Base-by-base conservation (phyloP, 2,113 vertebrate species). In the Chlamydotis undulata region DNA sequence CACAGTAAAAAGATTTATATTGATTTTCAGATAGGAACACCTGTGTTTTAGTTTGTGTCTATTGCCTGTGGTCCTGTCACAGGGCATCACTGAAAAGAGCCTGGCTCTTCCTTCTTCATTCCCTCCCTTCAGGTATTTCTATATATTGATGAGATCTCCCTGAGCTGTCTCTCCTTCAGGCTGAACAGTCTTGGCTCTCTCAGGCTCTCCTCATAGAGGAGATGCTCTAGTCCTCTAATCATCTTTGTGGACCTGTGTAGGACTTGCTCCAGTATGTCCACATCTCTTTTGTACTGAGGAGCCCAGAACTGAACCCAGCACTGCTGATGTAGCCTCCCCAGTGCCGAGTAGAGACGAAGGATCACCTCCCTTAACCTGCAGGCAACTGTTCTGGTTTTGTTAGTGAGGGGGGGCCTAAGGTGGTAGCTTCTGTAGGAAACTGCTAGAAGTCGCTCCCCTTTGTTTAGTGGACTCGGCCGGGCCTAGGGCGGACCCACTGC, bases 291-390 rank as follows among this genome's bases (percentile, higher is more conserved):
- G 10, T 12, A 13, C 6, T 23, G 37, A 8, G 33, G 41, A 77
- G 22, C 9, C 5, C 79, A 71, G 29, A 56, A 81, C 19, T 19
- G 22, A 84, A 49, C 6, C 6, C 45, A 60, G 39, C 23, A 52
- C 49, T 10, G 21, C 22, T 70, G 47, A 14, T 15, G 9, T 10
- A 24, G 5, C n/a, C 37, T 87, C 64, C 37, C 4, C 35, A 61
- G 43, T 1, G 6, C 4, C 0, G 0, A 53, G 35, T 0, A 85
- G 37, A 77, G 22, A 10, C 17, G 33, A 91, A 19, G 5, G 35
- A 75, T 45, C 55, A 75, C 6, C 17, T 81, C 35, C 65, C 15
- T 64, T 43, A 55, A 41, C 4, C 9, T 10, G 9, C 19, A 80
- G 26, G 39, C 23, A 77, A 29, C 19, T 35, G 35, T 35, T 35